Percentiles rank a stretch among this genome's conserved stretches.
These are phyloP conservation scores for Coecobrya sp. DNA, from an alignment of 2,888 invertebrate genomes.

Conservation along the genomic window DNA sequence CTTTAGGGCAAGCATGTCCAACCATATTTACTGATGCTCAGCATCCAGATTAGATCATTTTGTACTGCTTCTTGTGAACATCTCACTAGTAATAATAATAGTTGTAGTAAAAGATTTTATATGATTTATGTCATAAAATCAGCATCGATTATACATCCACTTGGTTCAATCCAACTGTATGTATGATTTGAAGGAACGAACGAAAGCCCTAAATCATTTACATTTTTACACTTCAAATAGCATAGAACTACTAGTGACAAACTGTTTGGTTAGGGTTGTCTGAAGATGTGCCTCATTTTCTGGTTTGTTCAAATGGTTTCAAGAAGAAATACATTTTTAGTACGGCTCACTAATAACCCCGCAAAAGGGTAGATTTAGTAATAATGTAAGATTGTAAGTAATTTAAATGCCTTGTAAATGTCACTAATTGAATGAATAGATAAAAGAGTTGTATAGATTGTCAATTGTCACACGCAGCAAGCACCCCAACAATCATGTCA, in stretches of 20 bases:
- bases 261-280: slow-evolving; percentile 20
- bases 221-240: not conserved
- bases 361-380: too few relatives aligned
- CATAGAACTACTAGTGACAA: not conserved
- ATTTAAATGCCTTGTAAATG: not conserved
- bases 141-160: slow-evolving; percentile 52
- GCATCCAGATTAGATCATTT: slow-evolving; percentile 66
- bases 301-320: not conserved
- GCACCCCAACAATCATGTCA: not conserved
- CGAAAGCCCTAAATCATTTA: not conserved
- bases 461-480: not conserved
- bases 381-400: not conserved
- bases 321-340: not conserved
- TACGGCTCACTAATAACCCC: too few relatives aligned
- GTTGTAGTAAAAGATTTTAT: slow-evolving; percentile 43
- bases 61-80: slow-evolving; percentile 1
- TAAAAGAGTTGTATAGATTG: not conserved
- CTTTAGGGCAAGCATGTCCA: slow-evolving; percentile 67
- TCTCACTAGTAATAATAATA: slow-evolving; percentile 59
- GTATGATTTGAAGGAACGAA: not conserved
- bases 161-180: not conserved
- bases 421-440: not conserved
- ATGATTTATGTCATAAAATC: slow-evolving; percentile 77
- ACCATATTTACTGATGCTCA: slow-evolving; percentile 38
- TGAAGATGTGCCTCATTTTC: not conserved